Conservation (phyloP, 2,888 invertebrate species). For the Scelioninae gen. 2 region DNA sequence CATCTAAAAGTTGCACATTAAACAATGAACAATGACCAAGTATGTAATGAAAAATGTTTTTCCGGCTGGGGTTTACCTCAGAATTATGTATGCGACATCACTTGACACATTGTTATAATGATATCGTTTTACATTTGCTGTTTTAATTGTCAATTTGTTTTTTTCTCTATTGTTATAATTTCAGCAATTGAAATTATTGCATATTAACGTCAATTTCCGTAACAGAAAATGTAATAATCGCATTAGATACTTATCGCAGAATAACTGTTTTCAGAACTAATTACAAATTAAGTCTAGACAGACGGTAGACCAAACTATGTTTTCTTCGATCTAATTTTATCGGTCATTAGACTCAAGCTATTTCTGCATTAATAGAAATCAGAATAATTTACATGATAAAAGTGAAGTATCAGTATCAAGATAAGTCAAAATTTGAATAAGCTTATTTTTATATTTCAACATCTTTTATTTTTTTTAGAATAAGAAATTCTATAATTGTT, state of each 20-base stretch:
- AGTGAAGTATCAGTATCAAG: too few relatives aligned
- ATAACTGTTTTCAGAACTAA: constrained; percentile 15
- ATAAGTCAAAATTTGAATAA: too few relatives aligned
- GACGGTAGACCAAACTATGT: constrained; percentile 14
- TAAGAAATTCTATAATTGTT: too few relatives aligned
- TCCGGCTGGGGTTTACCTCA: not conserved
- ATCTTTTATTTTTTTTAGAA: too few relatives aligned
- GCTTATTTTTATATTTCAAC: too few relatives aligned
- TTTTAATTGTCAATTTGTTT: too few relatives aligned
- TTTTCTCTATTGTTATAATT: too few relatives aligned
- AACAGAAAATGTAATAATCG: too few relatives aligned
- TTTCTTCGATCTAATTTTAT: constrained; percentile 36
- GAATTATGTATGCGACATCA: constrained; percentile 1
- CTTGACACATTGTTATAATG: not conserved
- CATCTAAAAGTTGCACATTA: constrained; percentile 26
- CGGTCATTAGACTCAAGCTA: constrained; percentile 13
- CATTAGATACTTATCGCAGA: not conserved
- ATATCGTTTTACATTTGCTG: too few relatives aligned
- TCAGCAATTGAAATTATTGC: too few relatives aligned
- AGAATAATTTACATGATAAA: not conserved
- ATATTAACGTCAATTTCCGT: too few relatives aligned
- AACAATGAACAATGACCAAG: constrained; percentile 31
- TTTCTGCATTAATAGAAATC: not conserved
- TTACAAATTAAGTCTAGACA: constrained; percentile 30
- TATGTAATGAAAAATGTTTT: constrained; percentile 23